A percentile compares a stretch with the other conserved stretches of the same genome.
Evolutionary conservation across 2,888 invertebrate species (phyloP).

Genomic region (Andrena hattorfiana): DNA sequence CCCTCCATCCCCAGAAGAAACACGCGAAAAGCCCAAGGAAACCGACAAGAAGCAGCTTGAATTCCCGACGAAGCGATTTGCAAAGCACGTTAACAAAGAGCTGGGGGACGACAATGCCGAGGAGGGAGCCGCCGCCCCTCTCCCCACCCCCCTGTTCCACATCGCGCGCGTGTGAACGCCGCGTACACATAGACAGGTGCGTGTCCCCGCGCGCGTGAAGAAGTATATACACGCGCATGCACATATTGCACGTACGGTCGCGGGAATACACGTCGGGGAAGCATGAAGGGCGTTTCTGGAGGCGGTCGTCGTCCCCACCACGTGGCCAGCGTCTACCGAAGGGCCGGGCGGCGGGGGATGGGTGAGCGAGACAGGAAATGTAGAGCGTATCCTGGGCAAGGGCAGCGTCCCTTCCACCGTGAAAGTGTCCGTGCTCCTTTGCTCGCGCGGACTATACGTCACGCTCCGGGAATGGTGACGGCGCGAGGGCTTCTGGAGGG

Average conservation of each 20-base stretch:
- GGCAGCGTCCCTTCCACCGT: conserved; percentile 63
- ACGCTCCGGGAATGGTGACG: conserved; percentile 6
- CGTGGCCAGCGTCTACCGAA: conserved; percentile 48
- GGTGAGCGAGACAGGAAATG: conserved; percentile 52
- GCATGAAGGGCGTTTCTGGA: conserved; percentile 84
- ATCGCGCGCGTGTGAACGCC: conserved; percentile 16
- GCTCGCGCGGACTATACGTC: conserved; percentile 29
- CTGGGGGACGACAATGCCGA: conserved; percentile 42
- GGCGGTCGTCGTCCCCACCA: conserved; percentile 82
- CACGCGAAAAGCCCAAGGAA: background rate
- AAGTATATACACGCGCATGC: conserved; percentile 56
- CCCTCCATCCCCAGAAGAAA: background rate
- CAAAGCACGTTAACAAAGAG: conserved; percentile 55
- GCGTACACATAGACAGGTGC: background rate
- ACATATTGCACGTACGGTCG: conserved; percentile 64
- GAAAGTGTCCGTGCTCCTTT: conserved; percentile 60
- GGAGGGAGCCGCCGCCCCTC: conserved; percentile 9
- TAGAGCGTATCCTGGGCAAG: conserved; percentile 62
- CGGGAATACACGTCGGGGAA: conserved; percentile 68
- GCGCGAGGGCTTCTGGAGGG: conserved; percentile 1
- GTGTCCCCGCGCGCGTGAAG: conserved; percentile 17
- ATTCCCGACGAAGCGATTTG: conserved; percentile 42
- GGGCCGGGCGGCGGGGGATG: conserved; percentile 27
- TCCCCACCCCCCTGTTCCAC: background rate
- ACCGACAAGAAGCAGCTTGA: conserved; percentile 14